phyloP scores from a whole-genome alignment of 2,888 invertebrate genomes.

The Podotricha telesiphe region DNA sequence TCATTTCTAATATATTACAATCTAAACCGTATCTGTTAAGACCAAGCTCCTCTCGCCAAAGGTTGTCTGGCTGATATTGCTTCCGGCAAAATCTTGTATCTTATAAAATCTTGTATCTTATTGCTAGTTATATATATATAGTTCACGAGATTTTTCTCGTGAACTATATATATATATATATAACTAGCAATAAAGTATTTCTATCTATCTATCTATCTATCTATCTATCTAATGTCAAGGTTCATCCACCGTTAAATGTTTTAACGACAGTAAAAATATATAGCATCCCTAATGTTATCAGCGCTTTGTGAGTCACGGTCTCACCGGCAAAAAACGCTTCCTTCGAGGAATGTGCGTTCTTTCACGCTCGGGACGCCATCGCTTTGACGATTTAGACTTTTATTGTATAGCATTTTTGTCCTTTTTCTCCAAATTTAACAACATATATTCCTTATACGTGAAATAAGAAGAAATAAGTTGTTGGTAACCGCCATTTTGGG shows the following conservation, averaged over 20 bases:
- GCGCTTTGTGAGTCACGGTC: conserved; percentile 67
- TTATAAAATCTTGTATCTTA: too few species aligned
- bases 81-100: too few species aligned
- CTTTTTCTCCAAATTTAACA: conserved; percentile 11
- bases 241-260: conserved; percentile 17
- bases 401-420: conserved; percentile 17
- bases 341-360: conserved; percentile 68
- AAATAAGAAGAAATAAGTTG: background rate
- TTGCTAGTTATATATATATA: too few species aligned
- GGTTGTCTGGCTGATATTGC: too few species aligned
- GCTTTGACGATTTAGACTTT: conserved; percentile 33
- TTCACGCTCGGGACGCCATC: conserved; percentile 59
- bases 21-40: too few species aligned
- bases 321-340: conserved; percentile 51
- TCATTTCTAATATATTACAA: too few species aligned
- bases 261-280: conserved; percentile 27
- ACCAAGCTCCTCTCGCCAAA: too few species aligned
- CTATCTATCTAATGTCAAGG: conserved; percentile 25
- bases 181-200: too few species aligned
- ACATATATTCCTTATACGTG: conserved; percentile 4
- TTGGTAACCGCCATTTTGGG: background rate
- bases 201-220: too few species aligned
- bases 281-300: conserved; percentile 62
- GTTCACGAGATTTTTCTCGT: too few species aligned
- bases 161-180: too few species aligned